These are phyloP conservation scores for Gymnogyps californianus DNA, from an alignment of 2,113 vertebrate genomes.

Conservation along the genomic window DNA sequence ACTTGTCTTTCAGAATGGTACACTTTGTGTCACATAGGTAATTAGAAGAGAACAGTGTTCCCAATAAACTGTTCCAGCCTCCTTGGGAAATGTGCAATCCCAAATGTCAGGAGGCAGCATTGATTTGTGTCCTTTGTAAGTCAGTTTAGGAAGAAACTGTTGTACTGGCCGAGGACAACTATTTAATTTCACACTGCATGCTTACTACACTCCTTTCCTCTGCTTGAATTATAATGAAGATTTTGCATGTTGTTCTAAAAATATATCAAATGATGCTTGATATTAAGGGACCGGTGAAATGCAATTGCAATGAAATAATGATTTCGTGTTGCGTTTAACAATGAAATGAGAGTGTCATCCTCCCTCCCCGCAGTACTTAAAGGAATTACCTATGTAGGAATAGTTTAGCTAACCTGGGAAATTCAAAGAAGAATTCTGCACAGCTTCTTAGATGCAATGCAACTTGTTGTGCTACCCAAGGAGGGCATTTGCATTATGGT, in stretches of 20 bases:
- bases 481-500: background rate
- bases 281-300: background rate
- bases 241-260: slow-evolving; percentile 35
- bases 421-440: background rate
- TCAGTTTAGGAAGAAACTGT: background rate
- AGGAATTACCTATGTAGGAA: background rate
- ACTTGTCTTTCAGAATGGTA: slow-evolving; percentile 13
- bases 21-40: background rate
- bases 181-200: background rate
- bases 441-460: background rate
- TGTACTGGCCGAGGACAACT: background rate
- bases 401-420: background rate
- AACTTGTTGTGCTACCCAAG: background rate
- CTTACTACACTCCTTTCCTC: background rate
- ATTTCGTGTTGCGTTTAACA: background rate
- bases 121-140: background rate
- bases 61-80: background rate
- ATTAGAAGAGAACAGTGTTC: slow-evolving; percentile 21
- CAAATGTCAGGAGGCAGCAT: background rate
- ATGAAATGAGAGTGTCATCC: background rate
- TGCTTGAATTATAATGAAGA: background rate
- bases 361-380: background rate
- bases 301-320: background rate
- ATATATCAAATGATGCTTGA: background rate
- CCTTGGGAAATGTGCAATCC: background rate